Conservation (phyloP, 2,113 vertebrate species). For the Eudorcas thomsonii region DNA sequence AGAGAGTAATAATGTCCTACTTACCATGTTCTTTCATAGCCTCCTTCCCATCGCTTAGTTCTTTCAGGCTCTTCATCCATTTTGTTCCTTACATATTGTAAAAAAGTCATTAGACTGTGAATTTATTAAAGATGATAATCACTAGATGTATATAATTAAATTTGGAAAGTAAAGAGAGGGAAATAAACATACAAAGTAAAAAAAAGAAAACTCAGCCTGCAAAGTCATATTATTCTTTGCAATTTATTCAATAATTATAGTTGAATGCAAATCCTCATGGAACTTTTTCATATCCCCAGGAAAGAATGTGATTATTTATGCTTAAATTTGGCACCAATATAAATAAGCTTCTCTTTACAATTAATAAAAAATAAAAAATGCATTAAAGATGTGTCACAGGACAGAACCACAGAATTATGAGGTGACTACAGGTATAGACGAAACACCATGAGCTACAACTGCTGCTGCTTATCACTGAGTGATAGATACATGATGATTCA, state of each 20-base stretch:
- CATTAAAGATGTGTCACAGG: not conserved
- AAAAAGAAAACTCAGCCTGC: not conserved
- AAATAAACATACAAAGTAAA: not conserved
- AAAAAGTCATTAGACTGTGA: not conserved
- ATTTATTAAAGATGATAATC: not conserved
- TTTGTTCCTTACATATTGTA: not conserved
- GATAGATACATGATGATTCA: not conserved
- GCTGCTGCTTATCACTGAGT: not conserved
- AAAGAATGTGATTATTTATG: not conserved
- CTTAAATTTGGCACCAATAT: not conserved
- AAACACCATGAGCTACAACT: not conserved
- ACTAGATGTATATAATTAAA: not conserved
- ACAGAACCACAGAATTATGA: not conserved
- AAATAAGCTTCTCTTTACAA: constrained; percentile 11
- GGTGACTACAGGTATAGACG: not conserved
- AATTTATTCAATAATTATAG: not conserved
- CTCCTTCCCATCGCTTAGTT: constrained; percentile 98
- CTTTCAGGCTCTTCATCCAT: constrained; percentile 98
- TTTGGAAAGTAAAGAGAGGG: not conserved
- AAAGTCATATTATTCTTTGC: not conserved
- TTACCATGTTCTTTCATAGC: constrained; percentile 97
- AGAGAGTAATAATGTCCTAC: not conserved
- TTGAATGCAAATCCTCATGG: not conserved
- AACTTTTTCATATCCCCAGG: not conserved
- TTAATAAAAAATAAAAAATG: not conserved